Conservation (phyloP, 1,140 invertebrate species). For the Hirudo medicinalis region DNA sequence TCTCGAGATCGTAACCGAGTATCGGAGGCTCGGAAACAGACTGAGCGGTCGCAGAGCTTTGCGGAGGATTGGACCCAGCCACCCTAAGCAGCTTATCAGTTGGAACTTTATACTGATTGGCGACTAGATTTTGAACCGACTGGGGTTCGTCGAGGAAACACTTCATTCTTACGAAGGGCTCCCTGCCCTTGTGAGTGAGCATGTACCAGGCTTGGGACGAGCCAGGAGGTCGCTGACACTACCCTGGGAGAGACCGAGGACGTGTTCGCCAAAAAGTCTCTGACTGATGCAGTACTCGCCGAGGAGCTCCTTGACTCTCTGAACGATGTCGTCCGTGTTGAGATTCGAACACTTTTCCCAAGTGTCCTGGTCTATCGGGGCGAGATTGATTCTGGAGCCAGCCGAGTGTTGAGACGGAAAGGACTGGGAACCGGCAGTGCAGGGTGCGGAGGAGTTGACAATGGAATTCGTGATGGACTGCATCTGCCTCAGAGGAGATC, state of each 20-base stretch:
- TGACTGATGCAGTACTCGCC: slow-evolving; percentile 97
- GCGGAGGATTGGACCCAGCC: slow-evolving; percentile 3
- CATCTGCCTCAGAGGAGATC: slow-evolving; percentile 86
- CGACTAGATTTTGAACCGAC: slow-evolving; percentile 86
- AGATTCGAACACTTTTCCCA: slow-evolving; percentile 96
- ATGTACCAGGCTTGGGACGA: slow-evolving; percentile 99
- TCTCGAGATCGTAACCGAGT: no score
- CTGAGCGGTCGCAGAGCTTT: background rate
- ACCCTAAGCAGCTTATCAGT: slow-evolving; percentile 59
- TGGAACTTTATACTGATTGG: slow-evolving; percentile 91
- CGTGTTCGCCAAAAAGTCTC: slow-evolving; percentile 89
- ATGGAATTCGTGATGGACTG: slow-evolving; percentile 91
- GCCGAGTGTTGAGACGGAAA: background rate
- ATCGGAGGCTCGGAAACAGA: background rate
- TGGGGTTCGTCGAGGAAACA: slow-evolving; percentile 91
- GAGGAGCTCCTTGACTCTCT: slow-evolving; percentile 72
- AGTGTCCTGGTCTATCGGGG: slow-evolving; percentile 94
- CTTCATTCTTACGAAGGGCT: slow-evolving; percentile 96
- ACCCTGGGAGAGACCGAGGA: slow-evolving; percentile 71
- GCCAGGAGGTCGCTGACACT: slow-evolving; percentile 91
- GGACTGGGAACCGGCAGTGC: no score
- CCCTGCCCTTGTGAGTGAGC: slow-evolving; percentile 91
- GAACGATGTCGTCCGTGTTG: slow-evolving; percentile 95
- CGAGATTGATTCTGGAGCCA: slow-evolving; percentile 64
- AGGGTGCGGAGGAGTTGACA: slow-evolving; percentile 48